Base-by-base conservation (phyloP, 2,888 invertebrate genomes). In the Aporophyla lueneburgensis region DNA sequence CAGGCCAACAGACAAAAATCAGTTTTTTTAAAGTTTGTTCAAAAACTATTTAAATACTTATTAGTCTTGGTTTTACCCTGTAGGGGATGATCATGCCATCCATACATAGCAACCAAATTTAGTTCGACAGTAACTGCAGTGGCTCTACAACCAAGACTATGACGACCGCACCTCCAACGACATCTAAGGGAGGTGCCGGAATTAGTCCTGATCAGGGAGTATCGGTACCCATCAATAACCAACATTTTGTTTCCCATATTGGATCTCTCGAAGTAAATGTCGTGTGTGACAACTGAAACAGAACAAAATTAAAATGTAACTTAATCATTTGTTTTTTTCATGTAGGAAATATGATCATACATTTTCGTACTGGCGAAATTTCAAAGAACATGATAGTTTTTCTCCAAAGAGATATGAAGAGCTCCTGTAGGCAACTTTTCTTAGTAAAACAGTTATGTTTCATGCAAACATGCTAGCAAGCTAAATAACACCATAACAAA, bases 91-190 rank as follows among this genome's bases (percentile, higher is more conserved):
- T 80, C 62, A 14, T 80, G 79, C 69, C 77, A 82, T 1, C 54
- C 66, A 14, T 66, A 14, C 0, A 70, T 5, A 12, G 56, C 43
- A 21, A 54, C 78, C 24, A 82, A 33, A 0, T 43, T 40, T 1
- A 33, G 10, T 1, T 49, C 24, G 19, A 82, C 1, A 5, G 82
- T 82, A 0, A 70, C 33, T 33, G 84, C 84, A 24, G 71, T 72
- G 1, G 82, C 82, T 24, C 53, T 84, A 27, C 84, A 82, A 1
- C 81, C 84, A 9, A 71, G 56, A n/a, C 84, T 83, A 6, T 81
- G 81, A 0, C 70, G 70, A 7, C 80, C 40, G 27, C 81, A 83
- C 10, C 81, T 51, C 81, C 81, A 82, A 0, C 80, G 67, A 9
- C 21, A 40, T n/a, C 56, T 69, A 1, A 0, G 1, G 56, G 27